Evolutionary conservation across 2,113 vertebrate species (phyloP), one percentile per base, ranked within the genome.

Genomic region (Indicator maculatus): DNA sequence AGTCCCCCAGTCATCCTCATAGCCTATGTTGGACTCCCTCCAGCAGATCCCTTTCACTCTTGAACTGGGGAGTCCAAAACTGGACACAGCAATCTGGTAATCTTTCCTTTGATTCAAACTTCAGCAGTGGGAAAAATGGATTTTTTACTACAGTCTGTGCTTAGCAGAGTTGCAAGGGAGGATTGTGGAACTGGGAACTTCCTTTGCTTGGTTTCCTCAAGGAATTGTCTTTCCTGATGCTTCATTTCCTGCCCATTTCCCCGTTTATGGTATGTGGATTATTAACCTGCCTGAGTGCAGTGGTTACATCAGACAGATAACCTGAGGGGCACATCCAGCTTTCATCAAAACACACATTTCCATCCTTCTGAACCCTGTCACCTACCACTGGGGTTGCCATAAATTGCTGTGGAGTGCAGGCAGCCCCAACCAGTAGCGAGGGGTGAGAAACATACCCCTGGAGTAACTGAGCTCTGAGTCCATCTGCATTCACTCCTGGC

Each of bases 351-450:
- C 94, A 76, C 83, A 83, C 74, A 7, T 86, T 94, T 83, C 77
- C 86, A 36, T 87, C 86, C 8, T 3, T 28, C 80, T 60, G 90
- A 95, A 8, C 78, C 4, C 6, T 89, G 89, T 88, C 90, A 72
- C 8, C 92, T 75, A 52, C 88, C 88, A 75, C 44, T 89, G 84
- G 86, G 76, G 83, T 52, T 67, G 88, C 87, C 73, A 66, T 94
- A 91, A 94, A 95, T 95, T 72, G n/a, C 65, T 55, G 86, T 90
- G 93, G 93, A 89, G 91, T 75, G 89, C 83, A 56, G 28, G 8
- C 90, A 92, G 77, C 87, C 81, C 90, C 93, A 87, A 83, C 88
- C 89, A 72, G 70, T 17, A 86, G 24, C 64, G 73, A 65, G 59
- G 71, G 73, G 56, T 39, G 7, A 39, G 94, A 80, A 80, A 90